phyloP scores from a whole-genome alignment of 2,797 vertebrate genomes.

The Cyclura pinguis region DNA sequence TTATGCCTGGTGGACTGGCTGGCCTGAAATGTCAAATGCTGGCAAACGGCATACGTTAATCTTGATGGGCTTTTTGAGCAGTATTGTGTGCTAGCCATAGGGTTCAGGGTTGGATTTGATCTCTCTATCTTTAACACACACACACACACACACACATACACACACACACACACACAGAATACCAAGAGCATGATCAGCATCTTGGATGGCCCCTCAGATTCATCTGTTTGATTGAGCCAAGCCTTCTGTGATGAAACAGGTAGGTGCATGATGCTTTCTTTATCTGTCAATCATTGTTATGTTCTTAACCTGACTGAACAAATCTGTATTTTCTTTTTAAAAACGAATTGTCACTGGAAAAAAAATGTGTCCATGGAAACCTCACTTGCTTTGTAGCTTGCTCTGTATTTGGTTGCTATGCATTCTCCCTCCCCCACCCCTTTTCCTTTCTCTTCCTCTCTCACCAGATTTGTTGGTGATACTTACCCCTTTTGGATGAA shows the following conservation, averaged over 20 bases:
- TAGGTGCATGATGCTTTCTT: slow-evolving; percentile 30
- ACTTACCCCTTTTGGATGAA: slow-evolving; percentile 78
- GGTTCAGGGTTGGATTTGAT: background rate
- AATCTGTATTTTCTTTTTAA: slow-evolving; percentile 64
- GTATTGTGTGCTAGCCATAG: background rate
- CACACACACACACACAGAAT: background rate
- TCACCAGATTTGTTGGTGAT: slow-evolving; percentile 65
- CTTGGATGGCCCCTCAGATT: background rate
- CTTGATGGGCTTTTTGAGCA: slow-evolving; percentile 32
- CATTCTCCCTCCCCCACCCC: slow-evolving; percentile 55
- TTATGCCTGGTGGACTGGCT: slow-evolving; percentile 42
- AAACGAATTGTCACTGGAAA: slow-evolving; percentile 56
- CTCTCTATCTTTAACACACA: background rate
- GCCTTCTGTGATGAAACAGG: background rate
- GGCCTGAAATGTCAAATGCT: slow-evolving; percentile 30
- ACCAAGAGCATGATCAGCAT: background rate
- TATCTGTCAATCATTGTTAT: slow-evolving; percentile 28
- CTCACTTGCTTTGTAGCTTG: slow-evolving; percentile 62
- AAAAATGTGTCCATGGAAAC: slow-evolving; percentile 74
- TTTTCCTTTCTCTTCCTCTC: background rate
- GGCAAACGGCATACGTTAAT: slow-evolving; percentile 35
- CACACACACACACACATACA: no score
- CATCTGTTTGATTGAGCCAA: slow-evolving; percentile 3
- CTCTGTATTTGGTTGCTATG: slow-evolving; percentile 65
- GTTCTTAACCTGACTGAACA: slow-evolving; percentile 46